A percentile compares a stretch with the other conserved stretches of the same genome.
These are phyloP conservation scores for Martes flavigula DNA, from an alignment of 2,797 vertebrate species.

Conservation along the genomic window DNA sequence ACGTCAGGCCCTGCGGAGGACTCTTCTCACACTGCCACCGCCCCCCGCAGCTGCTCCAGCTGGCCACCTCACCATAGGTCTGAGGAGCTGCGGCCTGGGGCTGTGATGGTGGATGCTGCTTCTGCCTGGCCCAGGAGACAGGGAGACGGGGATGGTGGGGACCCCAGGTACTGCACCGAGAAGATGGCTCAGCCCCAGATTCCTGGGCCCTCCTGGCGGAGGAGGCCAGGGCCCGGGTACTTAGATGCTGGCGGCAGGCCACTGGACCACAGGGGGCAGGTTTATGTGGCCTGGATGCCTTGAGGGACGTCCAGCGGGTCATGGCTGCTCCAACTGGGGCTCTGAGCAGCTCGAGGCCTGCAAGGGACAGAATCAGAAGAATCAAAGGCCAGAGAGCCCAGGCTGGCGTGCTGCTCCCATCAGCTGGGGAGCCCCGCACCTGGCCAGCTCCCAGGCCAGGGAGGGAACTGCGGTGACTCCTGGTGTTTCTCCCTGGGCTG, in stretches of 20 bases:
- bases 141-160: not conserved
- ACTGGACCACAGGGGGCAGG: not conserved
- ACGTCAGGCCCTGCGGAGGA: not conserved
- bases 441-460: not conserved
- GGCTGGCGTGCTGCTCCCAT: not conserved
- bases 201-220: not conserved
- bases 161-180: not conserved
- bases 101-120: not conserved
- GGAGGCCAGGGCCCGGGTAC: not conserved
- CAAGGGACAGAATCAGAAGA: conserved; percentile 40
- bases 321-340: not conserved
- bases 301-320: conserved; percentile 45
- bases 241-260: not conserved
- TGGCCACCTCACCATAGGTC: conserved; percentile 52
- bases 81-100: not conserved
- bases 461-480: not conserved
- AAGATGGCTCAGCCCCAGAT: not conserved
- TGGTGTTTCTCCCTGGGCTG: not conserved
- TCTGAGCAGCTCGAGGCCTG: conserved; percentile 56
- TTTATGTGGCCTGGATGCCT: conserved; percentile 46
- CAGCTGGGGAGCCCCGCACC: not conserved
- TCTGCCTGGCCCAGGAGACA: conserved; percentile 50
- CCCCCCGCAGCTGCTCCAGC: not conserved
- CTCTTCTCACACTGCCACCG: not conserved
- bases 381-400: conserved; percentile 14